phyloP scores from a whole-genome alignment of 2,888 invertebrate genomes.

The Timandra comae region DNA sequence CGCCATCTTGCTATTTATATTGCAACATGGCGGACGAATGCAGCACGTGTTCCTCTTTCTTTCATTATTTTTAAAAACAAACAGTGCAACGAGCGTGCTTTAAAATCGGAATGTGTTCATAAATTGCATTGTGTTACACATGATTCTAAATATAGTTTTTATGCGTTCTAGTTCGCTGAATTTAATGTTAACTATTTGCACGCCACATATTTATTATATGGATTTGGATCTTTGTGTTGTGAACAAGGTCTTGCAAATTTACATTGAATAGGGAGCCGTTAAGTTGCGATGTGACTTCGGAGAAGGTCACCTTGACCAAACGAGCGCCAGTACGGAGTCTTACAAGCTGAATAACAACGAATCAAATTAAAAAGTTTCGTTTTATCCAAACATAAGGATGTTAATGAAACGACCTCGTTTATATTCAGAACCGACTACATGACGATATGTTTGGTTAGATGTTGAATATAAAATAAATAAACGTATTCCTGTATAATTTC shows the following conservation, averaged over 20 bases:
- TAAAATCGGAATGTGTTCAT: constrained; percentile 24
- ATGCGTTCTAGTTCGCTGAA: constrained; percentile 3
- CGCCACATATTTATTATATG: constrained; percentile 20
- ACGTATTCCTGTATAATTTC: neutral
- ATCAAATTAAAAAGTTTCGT: constrained; percentile 23
- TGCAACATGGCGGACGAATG: constrained; percentile 68
- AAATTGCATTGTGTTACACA: constrained; percentile 3
- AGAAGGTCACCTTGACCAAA: constrained; percentile 70
- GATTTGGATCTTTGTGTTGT: constrained; percentile 33
- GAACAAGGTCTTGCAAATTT: constrained; percentile 56
- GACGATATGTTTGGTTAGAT: constrained; percentile 7
- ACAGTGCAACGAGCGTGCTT: constrained; percentile 26
- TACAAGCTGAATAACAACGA: constrained; percentile 29
- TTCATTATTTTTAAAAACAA: constrained; percentile 49
- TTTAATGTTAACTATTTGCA: constrained; percentile 12
- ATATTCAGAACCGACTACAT: constrained; percentile 13
- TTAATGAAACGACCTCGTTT: constrained; percentile 22
- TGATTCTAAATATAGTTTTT: constrained; percentile 9
- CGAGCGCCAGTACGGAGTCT: constrained; percentile 39
- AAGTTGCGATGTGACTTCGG: constrained; percentile 51
- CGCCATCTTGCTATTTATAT: constrained; percentile 75
- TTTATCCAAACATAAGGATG: constrained; percentile 17
- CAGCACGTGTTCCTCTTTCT: constrained; percentile 63
- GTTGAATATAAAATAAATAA: constrained; percentile 1
- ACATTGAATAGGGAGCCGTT: constrained; percentile 66